Conservation (phyloP, 2,113 vertebrate species). For the Arizona elegans region DNA sequence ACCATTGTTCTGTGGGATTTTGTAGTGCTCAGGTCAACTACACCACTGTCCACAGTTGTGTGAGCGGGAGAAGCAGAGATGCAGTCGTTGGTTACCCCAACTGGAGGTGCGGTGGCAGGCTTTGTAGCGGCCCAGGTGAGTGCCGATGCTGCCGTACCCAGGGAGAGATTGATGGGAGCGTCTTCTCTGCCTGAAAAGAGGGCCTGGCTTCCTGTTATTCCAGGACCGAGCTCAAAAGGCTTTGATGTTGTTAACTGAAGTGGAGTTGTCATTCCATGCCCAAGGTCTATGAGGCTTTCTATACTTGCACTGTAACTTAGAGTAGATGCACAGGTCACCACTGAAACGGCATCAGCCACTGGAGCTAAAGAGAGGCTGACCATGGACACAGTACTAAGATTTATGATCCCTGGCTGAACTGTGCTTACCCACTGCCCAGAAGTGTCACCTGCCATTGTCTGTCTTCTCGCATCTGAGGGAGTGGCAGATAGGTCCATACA, state of each 20-base stretch:
- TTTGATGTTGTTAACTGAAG: conserved; percentile 85
- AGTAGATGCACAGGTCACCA: conserved; percentile 79
- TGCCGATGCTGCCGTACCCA: conserved; percentile 71
- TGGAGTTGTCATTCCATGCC: conserved; percentile 73
- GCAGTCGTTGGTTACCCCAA: conserved; percentile 74
- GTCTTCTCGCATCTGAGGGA: conserved; percentile 74
- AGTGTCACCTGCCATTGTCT: conserved; percentile 69
- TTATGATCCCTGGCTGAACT: conserved; percentile 88
- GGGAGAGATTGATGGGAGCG: conserved; percentile 90
- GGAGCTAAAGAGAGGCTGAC: conserved; percentile 73
- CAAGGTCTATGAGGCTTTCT: conserved; percentile 81
- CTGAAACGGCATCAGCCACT: conserved; percentile 76
- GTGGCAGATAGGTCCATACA: conserved; percentile 79
- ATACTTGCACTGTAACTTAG: conserved; percentile 73
- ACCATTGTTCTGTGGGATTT: conserved; percentile 86
- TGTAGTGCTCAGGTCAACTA: conserved; percentile 90
- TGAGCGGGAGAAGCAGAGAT: conserved; percentile 63
- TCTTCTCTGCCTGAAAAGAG: conserved; percentile 73
- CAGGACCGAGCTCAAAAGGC: conserved; percentile 78
- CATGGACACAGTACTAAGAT: conserved; percentile 82
- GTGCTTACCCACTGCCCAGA: conserved; percentile 81
- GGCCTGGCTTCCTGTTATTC: conserved; percentile 67
- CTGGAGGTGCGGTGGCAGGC: conserved; percentile 67
- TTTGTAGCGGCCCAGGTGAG: conserved; percentile 63
- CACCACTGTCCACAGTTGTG: conserved; percentile 71